Evolutionary conservation across 2,797 vertebrate genomes (phyloP).

Genomic region (Sarcoramphus papa): DNA sequence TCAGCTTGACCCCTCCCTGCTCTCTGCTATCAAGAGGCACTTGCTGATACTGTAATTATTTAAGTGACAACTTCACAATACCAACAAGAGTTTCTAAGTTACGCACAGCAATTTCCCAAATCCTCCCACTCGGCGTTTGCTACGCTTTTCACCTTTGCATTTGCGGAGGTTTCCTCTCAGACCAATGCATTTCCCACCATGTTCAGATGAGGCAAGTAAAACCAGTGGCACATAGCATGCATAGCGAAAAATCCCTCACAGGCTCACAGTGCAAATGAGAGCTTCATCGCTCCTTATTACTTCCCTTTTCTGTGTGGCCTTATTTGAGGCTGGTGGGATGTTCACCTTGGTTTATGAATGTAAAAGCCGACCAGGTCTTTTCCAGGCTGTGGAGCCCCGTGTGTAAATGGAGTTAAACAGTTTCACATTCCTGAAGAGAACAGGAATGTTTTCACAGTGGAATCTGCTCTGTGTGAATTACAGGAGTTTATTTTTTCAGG

Average conservation of each 20-base stretch:
- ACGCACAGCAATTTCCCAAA: background rate
- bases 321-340: background rate
- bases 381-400: background rate
- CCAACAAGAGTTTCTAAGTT: background rate
- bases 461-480: constrained; percentile 41
- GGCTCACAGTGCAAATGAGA: background rate
- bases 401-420: constrained; percentile 12
- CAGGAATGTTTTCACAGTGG: constrained; percentile 46
- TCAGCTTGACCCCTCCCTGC: background rate
- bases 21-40: background rate
- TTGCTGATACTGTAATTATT: background rate
- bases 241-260: background rate
- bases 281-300: background rate
- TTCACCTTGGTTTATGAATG: background rate
- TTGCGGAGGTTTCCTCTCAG: background rate
- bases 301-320: background rate
- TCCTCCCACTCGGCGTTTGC: background rate
- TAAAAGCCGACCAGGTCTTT: background rate
- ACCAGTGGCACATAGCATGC: fast-evolving
- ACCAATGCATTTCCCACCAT: background rate
- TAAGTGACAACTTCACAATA: background rate
- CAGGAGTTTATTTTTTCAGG: constrained; percentile 51
- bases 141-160: background rate
- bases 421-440: constrained; percentile 38
- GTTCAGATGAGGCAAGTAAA: background rate